Base-by-base conservation (phyloP, 2,888 invertebrate species). In the Leptodirus hochenwartii region DNA sequence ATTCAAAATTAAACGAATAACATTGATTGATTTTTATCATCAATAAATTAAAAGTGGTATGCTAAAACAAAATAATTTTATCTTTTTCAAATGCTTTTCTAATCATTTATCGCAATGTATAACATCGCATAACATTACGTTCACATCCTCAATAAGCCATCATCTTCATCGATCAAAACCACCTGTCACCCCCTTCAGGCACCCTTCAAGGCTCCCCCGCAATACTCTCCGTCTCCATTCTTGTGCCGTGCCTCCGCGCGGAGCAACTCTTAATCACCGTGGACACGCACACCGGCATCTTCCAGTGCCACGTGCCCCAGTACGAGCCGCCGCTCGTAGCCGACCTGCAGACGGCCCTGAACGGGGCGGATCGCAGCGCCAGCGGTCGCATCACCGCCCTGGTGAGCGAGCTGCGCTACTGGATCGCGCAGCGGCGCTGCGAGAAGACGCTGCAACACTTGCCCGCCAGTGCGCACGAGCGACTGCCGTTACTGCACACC, bases 391-490 rank as follows among this genome's bases (percentile, higher is more conserved):
- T 84, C 30, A 66, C 74, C 3, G 54, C 62, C 10, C 58, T 78
- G 20, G 64, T 84, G 25, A 70, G 73, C 2, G 77, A 78, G 48
- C 52, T 85, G 20, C 41, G 56, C 42, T 82, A 74, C 50, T 91
- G 91, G 85, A 72, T 95, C 37, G 85, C 85, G 2, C 77, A 90
- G 40, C 67, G 88, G 27, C 69, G 93, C 3, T 93, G 91, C 49
- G 88, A 91, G 50, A 91, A 90, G 55, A 93, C 93, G 0, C 59
- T 93, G 8, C 91, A 95, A 47, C 88, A 91, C 56, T 59, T 95
- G 31, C 88, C 90, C 4, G 90, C 90, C 2, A 78, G 80, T 22
- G 77, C 87, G 5, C 75, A 78, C 34, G 84, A 85, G 47, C 70
- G 76, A 37, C 61, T 95, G 30, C 88, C 91, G 0, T 66, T 95